phyloP scores from a whole-genome alignment of 2,797 vertebrate species.

The Myripristis jacobus region DNA sequence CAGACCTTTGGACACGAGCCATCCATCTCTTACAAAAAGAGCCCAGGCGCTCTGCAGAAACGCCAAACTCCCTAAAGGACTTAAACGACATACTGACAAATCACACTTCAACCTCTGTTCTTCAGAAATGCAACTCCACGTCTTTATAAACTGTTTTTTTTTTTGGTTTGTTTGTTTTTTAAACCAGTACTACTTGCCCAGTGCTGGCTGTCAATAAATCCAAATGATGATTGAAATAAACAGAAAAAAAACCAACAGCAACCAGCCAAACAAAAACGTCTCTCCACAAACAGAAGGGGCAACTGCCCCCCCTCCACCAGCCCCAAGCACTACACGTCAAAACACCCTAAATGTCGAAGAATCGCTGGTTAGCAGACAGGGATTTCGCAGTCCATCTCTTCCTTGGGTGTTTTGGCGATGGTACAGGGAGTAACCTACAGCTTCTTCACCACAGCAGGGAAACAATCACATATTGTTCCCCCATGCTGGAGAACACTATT shows the following conservation, averaged over 20 bases:
- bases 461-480: conserved; percentile 84
- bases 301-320: conserved; percentile 46
- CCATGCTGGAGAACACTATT: conserved; percentile 80
- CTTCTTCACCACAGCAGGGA: conserved; percentile 74
- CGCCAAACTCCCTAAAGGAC: conserved; percentile 81
- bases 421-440: conserved; percentile 82
- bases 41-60: conserved; percentile 80
- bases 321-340: conserved; percentile 52
- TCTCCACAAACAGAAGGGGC: conserved; percentile 40
- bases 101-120: conserved; percentile 43
- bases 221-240: conserved; percentile 42
- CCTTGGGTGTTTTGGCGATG: conserved; percentile 76
- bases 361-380: conserved; percentile 59
- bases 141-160: conserved; percentile 22
- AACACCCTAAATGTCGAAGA: conserved; percentile 63
- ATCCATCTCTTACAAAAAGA: conserved; percentile 84
- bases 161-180: background rate
- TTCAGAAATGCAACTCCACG: conserved; percentile 56
- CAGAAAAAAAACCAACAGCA: background rate
- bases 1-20: conserved; percentile 82
- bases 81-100: conserved; percentile 80
- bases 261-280: conserved; percentile 47
- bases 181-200: background rate
- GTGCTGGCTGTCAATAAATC: conserved; percentile 48
- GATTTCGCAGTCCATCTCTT: conserved; percentile 65